Evolutionary conservation across 2,797 vertebrate species (phyloP).

Genomic region (Euphonia xanthogaster): DNA sequence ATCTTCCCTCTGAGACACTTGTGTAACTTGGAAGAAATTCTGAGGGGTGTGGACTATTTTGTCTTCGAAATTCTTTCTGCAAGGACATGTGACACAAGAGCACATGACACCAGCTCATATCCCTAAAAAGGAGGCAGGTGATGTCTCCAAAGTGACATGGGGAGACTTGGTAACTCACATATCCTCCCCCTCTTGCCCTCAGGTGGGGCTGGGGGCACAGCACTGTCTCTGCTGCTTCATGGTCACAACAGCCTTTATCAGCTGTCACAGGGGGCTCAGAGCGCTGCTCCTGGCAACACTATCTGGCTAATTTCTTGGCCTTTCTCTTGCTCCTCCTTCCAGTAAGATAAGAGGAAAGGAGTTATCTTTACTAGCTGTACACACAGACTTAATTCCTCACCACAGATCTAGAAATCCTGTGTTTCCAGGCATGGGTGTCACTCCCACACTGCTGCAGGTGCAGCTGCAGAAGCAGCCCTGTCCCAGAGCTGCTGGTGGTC

Average conservation of each 20-base stretch:
- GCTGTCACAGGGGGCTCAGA: neutral
- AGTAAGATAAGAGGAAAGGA: conserved; percentile 28
- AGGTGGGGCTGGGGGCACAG: neutral
- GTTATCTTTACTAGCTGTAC: conserved; percentile 12
- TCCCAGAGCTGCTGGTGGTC: neutral
- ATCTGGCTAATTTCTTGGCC: conserved; percentile 10
- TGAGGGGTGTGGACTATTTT: neutral
- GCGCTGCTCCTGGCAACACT: neutral
- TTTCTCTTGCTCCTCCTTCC: neutral
- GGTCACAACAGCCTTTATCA: neutral
- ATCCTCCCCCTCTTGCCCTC: neutral
- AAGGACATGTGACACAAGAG: rapidly evolving
- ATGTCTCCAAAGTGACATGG: neutral
- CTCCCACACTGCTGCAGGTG: neutral
- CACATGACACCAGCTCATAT: neutral
- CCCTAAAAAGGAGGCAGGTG: neutral
- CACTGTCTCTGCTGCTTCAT: neutral
- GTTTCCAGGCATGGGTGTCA: neutral
- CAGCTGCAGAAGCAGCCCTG: neutral
- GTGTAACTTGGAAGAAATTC: neutral
- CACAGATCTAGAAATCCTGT: neutral
- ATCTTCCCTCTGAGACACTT: neutral
- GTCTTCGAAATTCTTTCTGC: neutral
- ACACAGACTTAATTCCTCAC: neutral
- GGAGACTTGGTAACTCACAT: neutral